Evolutionary conservation across 2,797 vertebrate genomes (phyloP).

Genomic region (Takifugu rubripes): DNA sequence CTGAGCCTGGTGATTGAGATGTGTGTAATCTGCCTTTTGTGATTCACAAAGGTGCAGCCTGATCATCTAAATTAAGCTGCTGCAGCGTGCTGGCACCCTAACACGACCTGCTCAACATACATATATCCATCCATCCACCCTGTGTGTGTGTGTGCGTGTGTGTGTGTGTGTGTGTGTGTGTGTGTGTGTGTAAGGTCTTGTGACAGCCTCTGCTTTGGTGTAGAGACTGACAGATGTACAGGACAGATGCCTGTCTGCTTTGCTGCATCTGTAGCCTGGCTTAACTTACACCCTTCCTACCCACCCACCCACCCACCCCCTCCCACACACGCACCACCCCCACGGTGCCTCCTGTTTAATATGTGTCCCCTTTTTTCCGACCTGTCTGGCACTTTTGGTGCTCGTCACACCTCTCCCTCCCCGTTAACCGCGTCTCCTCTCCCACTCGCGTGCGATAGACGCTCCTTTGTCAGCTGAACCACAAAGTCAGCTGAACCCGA

Average conservation of each 20-base stretch:
- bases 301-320: slow-evolving; percentile 4
- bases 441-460: background rate
- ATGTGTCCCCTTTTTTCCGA: slow-evolving; percentile 22
- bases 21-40: slow-evolving; percentile 41
- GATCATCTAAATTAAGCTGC: slow-evolving; percentile 51
- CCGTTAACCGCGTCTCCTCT: background rate
- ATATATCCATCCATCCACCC: no score
- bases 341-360: slow-evolving; percentile 36
- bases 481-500: no score
- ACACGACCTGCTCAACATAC: no score
- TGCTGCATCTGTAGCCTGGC: slow-evolving; percentile 47
- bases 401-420: slow-evolving; percentile 8
- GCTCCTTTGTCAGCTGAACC: background rate
- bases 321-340: slow-evolving; percentile 6
- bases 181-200: slow-evolving; percentile 26
- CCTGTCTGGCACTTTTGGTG: slow-evolving; percentile 39
- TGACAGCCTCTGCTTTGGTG: slow-evolving; percentile 29
- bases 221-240: slow-evolving; percentile 61
- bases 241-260: slow-evolving; percentile 63
- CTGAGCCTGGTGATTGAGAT: background rate
- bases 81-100: background rate
- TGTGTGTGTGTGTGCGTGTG: slow-evolving; percentile 10
- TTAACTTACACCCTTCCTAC: slow-evolving; percentile 17
- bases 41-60: slow-evolving; percentile 30
- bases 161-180: slow-evolving; percentile 11